A percentile compares a stretch with the other conserved stretches of the same genome.
Evolutionary conservation across 1,140 invertebrate species (phyloP).

Genomic region (Onthophagus taurus): DNA sequence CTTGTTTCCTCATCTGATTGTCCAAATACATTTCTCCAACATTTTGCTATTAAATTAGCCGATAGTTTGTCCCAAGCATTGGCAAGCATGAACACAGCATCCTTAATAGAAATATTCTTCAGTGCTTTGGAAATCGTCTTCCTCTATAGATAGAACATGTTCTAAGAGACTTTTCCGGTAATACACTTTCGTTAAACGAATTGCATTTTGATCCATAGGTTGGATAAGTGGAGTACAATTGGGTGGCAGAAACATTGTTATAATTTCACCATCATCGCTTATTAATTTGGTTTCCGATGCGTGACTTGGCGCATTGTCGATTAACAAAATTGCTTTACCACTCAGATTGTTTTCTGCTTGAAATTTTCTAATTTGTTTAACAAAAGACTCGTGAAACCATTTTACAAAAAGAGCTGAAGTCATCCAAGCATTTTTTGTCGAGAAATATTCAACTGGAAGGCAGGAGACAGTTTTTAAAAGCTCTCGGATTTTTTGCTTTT

Average conservation of each 20-base stretch:
- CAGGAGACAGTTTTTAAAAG: constrained; percentile 20
- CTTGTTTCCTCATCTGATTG: no score
- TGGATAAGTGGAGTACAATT: constrained; percentile 36
- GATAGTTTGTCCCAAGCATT: no score
- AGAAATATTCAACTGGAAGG: constrained; percentile 24
- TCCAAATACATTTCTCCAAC: no score
- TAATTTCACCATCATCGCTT: constrained; percentile 33
- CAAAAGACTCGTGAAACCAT: constrained; percentile 33
- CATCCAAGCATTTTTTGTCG: constrained; percentile 21
- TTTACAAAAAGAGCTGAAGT: constrained; percentile 7
- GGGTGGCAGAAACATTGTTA: constrained; percentile 36
- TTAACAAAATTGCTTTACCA: constrained; percentile 34
- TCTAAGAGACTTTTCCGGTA: no score
- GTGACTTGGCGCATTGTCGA: constrained; percentile 37
- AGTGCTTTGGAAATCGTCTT: no score
- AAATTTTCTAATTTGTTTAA: constrained; percentile 22
- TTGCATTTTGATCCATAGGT: constrained; percentile 36
- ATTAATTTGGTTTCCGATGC: constrained; percentile 33
- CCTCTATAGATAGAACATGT: no score
- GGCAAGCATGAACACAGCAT: no score
- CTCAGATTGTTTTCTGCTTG: constrained; percentile 26
- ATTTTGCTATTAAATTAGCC: no score
- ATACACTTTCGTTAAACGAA: no score
- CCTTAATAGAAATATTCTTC: no score
- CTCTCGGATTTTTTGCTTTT: constrained; percentile 26